A percentile compares a stretch with the other conserved stretches of the same genome.
Conservation (phyloP, 2,113 vertebrate genomes). For the Nycticebus coucang region DNA sequence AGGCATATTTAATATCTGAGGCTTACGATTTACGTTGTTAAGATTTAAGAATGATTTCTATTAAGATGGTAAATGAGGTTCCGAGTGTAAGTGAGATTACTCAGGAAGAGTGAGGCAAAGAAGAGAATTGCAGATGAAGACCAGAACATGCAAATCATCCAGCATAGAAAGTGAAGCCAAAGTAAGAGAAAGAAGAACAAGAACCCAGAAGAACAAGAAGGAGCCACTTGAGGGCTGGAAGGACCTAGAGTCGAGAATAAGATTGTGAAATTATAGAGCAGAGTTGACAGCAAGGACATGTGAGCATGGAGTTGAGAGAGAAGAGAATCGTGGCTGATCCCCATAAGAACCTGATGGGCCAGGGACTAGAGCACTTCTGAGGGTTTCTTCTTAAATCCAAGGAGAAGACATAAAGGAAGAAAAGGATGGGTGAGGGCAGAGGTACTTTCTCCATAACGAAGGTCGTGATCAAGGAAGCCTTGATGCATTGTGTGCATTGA, state of each 20-base stretch:
- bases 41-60: background rate
- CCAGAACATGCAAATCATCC: background rate
- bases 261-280: background rate
- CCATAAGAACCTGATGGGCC: background rate
- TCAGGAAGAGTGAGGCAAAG: background rate
- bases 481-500: background rate
- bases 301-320: background rate
- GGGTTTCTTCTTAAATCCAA: background rate
- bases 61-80: background rate
- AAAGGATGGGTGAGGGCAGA: background rate
- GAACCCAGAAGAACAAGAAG: background rate
- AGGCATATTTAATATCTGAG: background rate
- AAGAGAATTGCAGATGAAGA: background rate
- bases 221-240: background rate
- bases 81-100: background rate
- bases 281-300: too few relatives aligned
- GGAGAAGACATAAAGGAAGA: background rate
- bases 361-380: background rate
- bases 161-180: background rate
- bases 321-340: background rate
- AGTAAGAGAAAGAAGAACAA: background rate
- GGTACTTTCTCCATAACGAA: background rate
- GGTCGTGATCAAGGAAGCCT: background rate
- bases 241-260: too few relatives aligned
- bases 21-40: background rate